phyloP scores from a whole-genome alignment of 2,888 invertebrate species.

The Phengaris arion region DNA sequence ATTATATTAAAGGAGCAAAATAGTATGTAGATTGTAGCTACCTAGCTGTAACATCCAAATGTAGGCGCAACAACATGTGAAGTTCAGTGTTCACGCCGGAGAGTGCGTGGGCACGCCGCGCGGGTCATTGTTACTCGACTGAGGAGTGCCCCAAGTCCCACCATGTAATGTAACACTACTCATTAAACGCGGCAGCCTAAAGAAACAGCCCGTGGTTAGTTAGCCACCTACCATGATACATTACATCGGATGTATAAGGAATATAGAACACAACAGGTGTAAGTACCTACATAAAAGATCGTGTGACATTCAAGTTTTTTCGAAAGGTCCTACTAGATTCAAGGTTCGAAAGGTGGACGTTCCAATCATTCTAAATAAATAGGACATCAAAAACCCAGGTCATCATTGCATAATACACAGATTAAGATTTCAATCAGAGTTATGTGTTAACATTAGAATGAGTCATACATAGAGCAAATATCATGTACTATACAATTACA shows the following conservation, averaged over 20 bases:
- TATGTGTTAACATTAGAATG: not conserved
- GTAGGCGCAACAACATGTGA: too few species aligned
- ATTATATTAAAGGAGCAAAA: too few species aligned
- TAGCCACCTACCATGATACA: too few species aligned
- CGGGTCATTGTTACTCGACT: conserved; percentile 3
- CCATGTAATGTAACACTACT: not conserved
- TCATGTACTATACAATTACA: too few species aligned
- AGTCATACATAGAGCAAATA: not conserved
- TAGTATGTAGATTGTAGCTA: too few species aligned
- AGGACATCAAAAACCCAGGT: conserved; percentile 1
- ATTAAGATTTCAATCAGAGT: not conserved
- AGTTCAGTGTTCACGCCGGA: not conserved
- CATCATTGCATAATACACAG: conserved; percentile 1
- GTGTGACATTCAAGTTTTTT: not conserved
- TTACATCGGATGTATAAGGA: too few species aligned
- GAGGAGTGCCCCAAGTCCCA: not conserved
- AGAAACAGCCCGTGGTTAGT: too few species aligned
- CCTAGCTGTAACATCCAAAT: too few species aligned
- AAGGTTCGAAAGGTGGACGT: conserved; percentile 3
- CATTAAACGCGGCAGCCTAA: not conserved
- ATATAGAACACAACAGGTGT: too few species aligned
- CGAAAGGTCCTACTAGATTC: not conserved
- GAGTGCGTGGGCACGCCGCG: not conserved
- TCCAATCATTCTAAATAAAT: not conserved
- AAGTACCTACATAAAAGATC: not conserved